A percentile compares a stretch with the other conserved stretches of the same genome.
Conservation (phyloP, 2,797 vertebrate species). For the Sebastes reedi region DNA sequence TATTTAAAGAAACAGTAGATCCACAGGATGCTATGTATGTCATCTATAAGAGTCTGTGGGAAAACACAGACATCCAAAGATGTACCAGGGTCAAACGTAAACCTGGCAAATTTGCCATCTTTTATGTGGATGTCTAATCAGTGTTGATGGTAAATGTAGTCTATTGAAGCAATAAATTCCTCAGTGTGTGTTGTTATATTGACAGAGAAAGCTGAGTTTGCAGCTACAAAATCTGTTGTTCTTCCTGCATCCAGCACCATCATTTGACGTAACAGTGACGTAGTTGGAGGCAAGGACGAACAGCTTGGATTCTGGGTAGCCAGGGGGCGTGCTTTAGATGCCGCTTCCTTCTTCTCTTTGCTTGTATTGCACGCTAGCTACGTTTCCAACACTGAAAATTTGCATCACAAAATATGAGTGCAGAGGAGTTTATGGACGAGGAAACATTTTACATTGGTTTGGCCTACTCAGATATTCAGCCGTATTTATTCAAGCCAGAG, state of each 20-base stretch:
- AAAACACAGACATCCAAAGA: neutral
- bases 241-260: accelerated
- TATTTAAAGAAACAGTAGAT: neutral
- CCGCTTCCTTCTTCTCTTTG: too few relatives aligned
- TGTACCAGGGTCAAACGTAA: neutral
- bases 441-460: neutral
- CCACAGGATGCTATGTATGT: neutral
- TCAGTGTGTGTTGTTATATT: neutral
- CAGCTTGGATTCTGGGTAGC: neutral
- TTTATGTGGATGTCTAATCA: neutral
- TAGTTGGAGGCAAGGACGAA: neutral
- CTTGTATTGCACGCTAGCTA: too few relatives aligned
- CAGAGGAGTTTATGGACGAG: accelerated
- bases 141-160: neutral
- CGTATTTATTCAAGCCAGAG: neutral
- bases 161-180: neutral
- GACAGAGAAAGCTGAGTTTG: neutral
- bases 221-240: neutral
- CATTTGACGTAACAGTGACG: neutral
- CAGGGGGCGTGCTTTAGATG: accelerated
- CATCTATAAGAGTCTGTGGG: neutral
- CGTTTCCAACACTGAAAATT: too few relatives aligned
- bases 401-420: neutral
- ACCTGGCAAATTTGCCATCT: neutral
- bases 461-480: accelerated